A percentile compares a stretch with the other conserved stretches of the same genome.
phyloP scores from a whole-genome alignment of 2,888 invertebrate genomes.

The Limnephilus rhombicus region DNA sequence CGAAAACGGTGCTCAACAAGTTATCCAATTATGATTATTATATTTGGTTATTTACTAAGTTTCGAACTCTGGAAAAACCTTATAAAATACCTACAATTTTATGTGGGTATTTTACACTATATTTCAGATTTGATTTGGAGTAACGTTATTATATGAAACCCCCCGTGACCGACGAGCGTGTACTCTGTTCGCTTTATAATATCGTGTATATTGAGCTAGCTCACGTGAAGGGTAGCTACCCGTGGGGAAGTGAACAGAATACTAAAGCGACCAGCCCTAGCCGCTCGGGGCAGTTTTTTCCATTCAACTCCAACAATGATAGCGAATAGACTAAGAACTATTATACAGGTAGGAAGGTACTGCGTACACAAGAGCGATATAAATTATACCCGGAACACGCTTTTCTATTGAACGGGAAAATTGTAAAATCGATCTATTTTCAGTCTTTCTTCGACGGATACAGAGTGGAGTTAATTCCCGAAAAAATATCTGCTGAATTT shows the following conservation, averaged over 20 bases:
- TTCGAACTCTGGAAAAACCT: neutral
- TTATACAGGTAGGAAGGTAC: neutral
- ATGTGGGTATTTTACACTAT: neutral
- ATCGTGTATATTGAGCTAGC: neutral
- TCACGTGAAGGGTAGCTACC: neutral
- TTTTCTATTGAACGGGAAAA: conserved; percentile 14
- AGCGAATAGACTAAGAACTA: neutral
- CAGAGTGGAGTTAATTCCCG: neutral
- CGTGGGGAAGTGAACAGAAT: neutral
- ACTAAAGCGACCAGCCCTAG: neutral
- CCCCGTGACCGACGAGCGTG: neutral
- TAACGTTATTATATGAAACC: neutral
- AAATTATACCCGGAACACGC: conserved; percentile 32
- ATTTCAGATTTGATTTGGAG: neutral
- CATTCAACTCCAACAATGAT: neutral
- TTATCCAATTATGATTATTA: too few relatives aligned
- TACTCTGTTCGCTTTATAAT: neutral
- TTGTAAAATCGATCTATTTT: conserved; percentile 17
- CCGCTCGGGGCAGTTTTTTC: neutral
- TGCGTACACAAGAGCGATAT: conserved; percentile 25
- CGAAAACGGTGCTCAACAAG: too few relatives aligned
- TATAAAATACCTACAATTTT: neutral
- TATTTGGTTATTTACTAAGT: too few relatives aligned
- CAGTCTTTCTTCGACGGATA: neutral
- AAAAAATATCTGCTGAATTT: conserved; percentile 2